Percentiles rank a stretch among this genome's conserved stretches.
Conservation (phyloP, 2,113 vertebrate genomes). For the Willisornis vidua region DNA sequence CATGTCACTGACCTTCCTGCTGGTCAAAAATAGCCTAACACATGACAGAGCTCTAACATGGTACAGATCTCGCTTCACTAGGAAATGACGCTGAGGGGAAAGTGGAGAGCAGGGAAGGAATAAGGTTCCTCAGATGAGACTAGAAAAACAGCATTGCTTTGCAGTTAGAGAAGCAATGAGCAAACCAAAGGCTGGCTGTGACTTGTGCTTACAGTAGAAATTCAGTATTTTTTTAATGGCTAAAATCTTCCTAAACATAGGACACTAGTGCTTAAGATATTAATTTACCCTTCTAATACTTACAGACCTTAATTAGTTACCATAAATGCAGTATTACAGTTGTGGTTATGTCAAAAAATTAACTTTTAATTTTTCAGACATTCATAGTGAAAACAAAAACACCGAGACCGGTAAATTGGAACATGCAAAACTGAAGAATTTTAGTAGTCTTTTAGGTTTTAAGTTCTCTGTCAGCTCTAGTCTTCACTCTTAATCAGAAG, state of each 20-base stretch:
- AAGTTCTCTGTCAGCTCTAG: not conserved
- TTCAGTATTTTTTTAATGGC: not conserved
- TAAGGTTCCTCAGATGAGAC: not conserved
- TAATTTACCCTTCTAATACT: not conserved
- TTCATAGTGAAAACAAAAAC: not conserved
- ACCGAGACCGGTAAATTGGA: not conserved
- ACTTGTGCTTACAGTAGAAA: not conserved
- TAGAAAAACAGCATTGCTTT: not conserved
- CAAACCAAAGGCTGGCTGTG: not conserved
- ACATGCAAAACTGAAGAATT: not conserved
- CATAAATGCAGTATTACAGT: not conserved
- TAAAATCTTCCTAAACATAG: not conserved
- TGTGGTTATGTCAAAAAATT: not conserved
- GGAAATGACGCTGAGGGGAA: not conserved
- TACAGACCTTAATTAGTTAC: not conserved
- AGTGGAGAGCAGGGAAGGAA: not conserved
- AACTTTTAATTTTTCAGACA: not conserved
- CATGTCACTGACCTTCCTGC: not conserved
- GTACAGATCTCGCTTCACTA: not conserved
- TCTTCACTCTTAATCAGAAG: not conserved
- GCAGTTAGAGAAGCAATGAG: not conserved
- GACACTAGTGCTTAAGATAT: not conserved
- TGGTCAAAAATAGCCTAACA: not conserved
- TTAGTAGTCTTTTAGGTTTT: not conserved
- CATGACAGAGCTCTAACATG: not conserved